These are phyloP conservation scores for Mycetomoellerius zeteki DNA, from an alignment of 1,140 invertebrate species.

Conservation along the genomic window DNA sequence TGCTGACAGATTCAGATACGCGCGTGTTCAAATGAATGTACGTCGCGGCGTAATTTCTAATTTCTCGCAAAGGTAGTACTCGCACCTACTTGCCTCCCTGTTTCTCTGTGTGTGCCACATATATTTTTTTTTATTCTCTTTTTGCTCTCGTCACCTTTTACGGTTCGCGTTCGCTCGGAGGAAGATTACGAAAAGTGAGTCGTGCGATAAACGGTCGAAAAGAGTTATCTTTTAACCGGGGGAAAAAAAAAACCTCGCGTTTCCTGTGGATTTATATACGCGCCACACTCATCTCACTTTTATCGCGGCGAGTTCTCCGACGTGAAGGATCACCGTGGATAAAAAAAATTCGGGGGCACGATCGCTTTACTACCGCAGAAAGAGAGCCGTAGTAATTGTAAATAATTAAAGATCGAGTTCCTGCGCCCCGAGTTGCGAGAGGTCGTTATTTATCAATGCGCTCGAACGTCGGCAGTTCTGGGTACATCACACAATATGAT, in stretches of 20 bases:
- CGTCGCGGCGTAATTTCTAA: slow-evolving; percentile 52
- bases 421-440: background rate
- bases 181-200: background rate
- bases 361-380: background rate
- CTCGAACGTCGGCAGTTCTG: background rate
- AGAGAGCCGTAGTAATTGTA: background rate
- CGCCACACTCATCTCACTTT: background rate
- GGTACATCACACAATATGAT: slow-evolving; percentile 9
- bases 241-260: background rate
- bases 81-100: background rate
- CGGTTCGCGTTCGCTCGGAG: background rate
- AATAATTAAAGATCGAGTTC: slow-evolving; percentile 15
- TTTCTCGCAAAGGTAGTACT: slow-evolving; percentile 44
- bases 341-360: background rate
- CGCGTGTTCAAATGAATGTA: slow-evolving; percentile 51
- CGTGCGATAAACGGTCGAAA: slow-evolving; percentile 21
- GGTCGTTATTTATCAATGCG: slow-evolving; percentile 16
- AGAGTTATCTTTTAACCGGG: slow-evolving; percentile 21
- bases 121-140: background rate
- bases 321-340: background rate
- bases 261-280: slow-evolving; percentile 9
- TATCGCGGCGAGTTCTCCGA: background rate
- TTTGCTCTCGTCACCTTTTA: background rate
- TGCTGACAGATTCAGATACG: slow-evolving; percentile 43
- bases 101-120: background rate